phyloP scores from a whole-genome alignment of 2,888 invertebrate genomes.

The Dryadula phaetusa region DNA sequence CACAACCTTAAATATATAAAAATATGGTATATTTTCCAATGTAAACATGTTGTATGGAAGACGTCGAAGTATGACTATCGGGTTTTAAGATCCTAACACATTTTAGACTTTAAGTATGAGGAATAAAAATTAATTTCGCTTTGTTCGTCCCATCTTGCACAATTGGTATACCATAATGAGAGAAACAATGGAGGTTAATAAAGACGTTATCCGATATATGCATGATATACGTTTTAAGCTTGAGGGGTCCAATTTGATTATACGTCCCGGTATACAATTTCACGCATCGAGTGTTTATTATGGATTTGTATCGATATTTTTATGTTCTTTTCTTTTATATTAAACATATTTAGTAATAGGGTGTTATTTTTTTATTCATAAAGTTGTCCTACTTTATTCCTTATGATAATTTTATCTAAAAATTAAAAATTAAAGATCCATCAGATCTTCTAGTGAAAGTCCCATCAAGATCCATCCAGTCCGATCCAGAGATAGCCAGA shows the following conservation, averaged over 20 bases:
- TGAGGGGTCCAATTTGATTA: slow-evolving; percentile 31
- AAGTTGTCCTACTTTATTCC: too few relatives aligned
- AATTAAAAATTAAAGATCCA: too few relatives aligned
- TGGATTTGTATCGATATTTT: slow-evolving; percentile 21
- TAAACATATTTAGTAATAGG: background rate
- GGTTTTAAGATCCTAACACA: background rate
- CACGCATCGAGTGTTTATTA: slow-evolving; percentile 15
- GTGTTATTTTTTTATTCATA: background rate
- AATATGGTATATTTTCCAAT: slow-evolving; percentile 24
- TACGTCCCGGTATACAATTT: slow-evolving; percentile 13
- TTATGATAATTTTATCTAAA: too few relatives aligned
- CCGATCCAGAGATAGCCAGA: too few relatives aligned
- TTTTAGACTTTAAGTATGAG: background rate
- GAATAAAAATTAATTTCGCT: background rate
- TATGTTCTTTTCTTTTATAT: background rate
- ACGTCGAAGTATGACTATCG: slow-evolving; percentile 23
- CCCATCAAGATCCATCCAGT: too few relatives aligned
- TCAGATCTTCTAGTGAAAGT: too few relatives aligned
- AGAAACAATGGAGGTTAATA: slow-evolving; percentile 78
- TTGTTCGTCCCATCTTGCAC: slow-evolving; percentile 50
- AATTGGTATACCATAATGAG: slow-evolving; percentile 79
- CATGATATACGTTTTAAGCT: slow-evolving; percentile 39
- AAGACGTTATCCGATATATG: slow-evolving; percentile 67
- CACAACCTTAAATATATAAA: slow-evolving; percentile 27
- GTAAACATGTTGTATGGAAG: slow-evolving; percentile 7